A percentile compares a stretch with the other conserved stretches of the same genome.
Evolutionary conservation across 2,113 vertebrate genomes (phyloP).

Genomic region (Rhadina sibilatrix): DNA sequence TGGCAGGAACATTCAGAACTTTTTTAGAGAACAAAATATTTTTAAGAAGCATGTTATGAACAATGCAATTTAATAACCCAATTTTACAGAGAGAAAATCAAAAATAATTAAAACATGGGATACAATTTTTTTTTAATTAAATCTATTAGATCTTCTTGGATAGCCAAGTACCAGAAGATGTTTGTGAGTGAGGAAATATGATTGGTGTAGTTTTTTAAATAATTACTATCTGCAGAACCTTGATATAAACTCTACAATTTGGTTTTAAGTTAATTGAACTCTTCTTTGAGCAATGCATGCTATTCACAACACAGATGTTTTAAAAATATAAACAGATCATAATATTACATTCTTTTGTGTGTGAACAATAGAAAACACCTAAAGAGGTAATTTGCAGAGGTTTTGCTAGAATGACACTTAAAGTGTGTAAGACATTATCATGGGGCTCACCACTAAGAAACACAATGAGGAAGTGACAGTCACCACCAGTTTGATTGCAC

Average conservation of each 20-base stretch:
- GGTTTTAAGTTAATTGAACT: neutral
- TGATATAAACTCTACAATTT: neutral
- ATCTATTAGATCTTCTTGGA: neutral
- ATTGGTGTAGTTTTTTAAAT: neutral
- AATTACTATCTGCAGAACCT: neutral
- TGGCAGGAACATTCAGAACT: neutral
- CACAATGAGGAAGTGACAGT: neutral
- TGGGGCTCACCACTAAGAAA: fast-evolving
- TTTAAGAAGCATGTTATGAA: neutral
- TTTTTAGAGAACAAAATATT: neutral
- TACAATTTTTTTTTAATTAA: neutral
- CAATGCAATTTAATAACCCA: neutral
- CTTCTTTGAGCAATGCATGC: neutral
- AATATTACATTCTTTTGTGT: neutral
- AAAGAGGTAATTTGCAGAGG: neutral
- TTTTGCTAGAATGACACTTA: neutral
- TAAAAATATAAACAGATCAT: neutral
- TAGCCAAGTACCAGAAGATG: neutral
- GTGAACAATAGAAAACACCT: neutral
- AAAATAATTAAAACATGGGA: neutral
- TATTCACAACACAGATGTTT: neutral
- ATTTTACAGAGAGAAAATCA: neutral
- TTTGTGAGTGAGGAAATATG: neutral
- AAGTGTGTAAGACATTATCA: neutral
- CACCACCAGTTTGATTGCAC: neutral